Evolutionary conservation across 2,888 invertebrate species (phyloP).

Genomic region (Hydrotaea diabolus): DNA sequence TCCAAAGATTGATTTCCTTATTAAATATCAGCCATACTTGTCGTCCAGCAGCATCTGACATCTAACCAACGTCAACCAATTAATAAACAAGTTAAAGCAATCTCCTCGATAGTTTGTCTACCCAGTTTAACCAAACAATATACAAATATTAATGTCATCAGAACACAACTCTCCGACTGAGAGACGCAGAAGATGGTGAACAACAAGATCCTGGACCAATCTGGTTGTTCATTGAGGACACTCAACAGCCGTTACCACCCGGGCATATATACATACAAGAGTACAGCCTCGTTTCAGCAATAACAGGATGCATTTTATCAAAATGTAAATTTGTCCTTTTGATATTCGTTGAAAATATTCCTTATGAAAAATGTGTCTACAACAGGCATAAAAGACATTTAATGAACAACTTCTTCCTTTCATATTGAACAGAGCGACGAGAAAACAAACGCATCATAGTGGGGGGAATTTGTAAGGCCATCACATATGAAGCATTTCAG

Average conservation of each 20-base stretch:
- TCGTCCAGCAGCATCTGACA: neutral
- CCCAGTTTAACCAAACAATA: conserved; percentile 18
- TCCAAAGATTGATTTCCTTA: neutral
- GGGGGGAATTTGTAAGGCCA: too few species aligned
- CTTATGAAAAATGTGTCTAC: conserved; percentile 19
- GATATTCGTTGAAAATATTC: conserved; percentile 24
- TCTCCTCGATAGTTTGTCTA: too few species aligned
- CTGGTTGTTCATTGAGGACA: conserved; percentile 7
- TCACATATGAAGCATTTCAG: too few species aligned
- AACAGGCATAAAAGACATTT: conserved; percentile 20
- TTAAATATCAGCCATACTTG: neutral
- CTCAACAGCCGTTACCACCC: neutral
- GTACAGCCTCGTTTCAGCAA: neutral
- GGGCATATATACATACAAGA: neutral
- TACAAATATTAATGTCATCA: conserved; percentile 30
- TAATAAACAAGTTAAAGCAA: too few species aligned
- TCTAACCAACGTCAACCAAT: neutral
- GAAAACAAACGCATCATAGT: too few species aligned
- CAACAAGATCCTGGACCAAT: conserved; percentile 13
- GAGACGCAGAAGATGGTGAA: conserved; percentile 16
- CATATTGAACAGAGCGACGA: neutral
- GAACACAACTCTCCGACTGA: neutral
- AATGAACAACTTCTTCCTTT: conserved; percentile 5
- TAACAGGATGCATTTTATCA: conserved; percentile 14
- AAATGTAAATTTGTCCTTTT: conserved; percentile 26